Conservation (phyloP, 1,140 invertebrate genomes). For the Aphelinus atriplicis region DNA sequence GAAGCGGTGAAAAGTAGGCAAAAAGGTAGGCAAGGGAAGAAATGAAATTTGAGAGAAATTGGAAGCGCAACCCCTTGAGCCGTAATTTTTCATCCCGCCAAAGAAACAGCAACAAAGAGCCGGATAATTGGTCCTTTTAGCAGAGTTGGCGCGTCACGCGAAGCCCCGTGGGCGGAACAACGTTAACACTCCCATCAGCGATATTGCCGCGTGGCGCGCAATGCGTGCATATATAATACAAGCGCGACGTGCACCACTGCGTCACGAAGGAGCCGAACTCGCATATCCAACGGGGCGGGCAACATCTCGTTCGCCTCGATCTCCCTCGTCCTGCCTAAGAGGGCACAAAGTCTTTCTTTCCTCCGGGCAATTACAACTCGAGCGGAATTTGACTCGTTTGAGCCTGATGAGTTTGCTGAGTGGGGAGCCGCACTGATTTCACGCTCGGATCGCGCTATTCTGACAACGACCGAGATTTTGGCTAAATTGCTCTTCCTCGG, state of each 20-base stretch:
- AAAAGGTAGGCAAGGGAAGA: no score
- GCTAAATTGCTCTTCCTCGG: no score
- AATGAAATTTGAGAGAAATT: no score
- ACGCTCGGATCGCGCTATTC: slow-evolving; percentile 15
- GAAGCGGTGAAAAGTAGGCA: no score
- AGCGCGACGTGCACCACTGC: neutral
- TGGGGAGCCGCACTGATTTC: neutral
- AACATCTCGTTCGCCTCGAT: slow-evolving; percentile 25
- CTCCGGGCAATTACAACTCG: slow-evolving; percentile 18
- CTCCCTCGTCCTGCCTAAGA: neutral
- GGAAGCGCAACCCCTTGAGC: no score
- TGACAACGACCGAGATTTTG: neutral
- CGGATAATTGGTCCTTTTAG: no score
- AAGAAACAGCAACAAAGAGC: no score
- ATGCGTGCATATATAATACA: neutral
- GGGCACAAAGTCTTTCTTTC: slow-evolving; percentile 15
- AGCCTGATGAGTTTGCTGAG: slow-evolving; percentile 21
- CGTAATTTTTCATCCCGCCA: no score
- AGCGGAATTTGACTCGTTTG: slow-evolving; percentile 18
- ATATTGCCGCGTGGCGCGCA: slow-evolving; percentile 17
- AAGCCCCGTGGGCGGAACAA: neutral
- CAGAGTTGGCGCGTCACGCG: no score
- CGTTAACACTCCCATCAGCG: slow-evolving; percentile 18
- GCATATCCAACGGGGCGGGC: neutral
- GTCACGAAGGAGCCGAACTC: no score